Percentiles rank a stretch among this genome's conserved stretches.
These are phyloP conservation scores for Marasmarcha lunaedactyla DNA, from an alignment of 2,888 invertebrate genomes.

Conservation along the genomic window DNA sequence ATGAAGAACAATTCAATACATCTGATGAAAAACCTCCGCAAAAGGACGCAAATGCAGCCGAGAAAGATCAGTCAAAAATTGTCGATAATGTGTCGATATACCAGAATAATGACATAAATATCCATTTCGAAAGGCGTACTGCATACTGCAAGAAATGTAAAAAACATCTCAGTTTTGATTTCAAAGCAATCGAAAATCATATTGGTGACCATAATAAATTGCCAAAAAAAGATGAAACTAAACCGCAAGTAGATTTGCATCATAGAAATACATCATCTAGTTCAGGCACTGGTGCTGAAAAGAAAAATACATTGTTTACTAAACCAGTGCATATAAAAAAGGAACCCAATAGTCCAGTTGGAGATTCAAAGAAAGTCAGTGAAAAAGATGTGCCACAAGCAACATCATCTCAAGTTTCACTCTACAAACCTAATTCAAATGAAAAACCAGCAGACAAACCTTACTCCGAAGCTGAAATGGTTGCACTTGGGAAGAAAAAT, in stretches of 20 bases:
- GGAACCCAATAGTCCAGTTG: no score
- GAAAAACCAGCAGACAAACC: no score
- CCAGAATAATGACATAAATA: conserved; percentile 16
- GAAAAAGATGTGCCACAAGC: no score
- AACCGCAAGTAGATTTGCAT: not conserved
- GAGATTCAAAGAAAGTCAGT: no score
- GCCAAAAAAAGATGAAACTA: conserved; percentile 7
- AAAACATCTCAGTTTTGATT: conserved; percentile 16
- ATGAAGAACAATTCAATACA: no score
- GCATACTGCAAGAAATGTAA: conserved; percentile 26
- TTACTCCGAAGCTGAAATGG: no score
- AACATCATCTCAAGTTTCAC: no score
- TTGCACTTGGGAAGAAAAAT: not conserved
- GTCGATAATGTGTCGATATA: not conserved
- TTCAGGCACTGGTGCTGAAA: not conserved
- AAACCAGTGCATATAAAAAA: conserved; percentile 8
- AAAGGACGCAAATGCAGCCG: not conserved
- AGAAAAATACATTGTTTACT: conserved; percentile 1
- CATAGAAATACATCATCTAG: not conserved
- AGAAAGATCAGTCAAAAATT: not conserved
- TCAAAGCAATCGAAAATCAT: conserved; percentile 17
- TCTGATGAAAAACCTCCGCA: no score
- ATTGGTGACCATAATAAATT: conserved; percentile 20
- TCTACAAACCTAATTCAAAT: no score
- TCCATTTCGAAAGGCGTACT: conserved; percentile 20